phyloP scores from a whole-genome alignment of 2,797 vertebrate genomes.

The Betta splendens region DNA sequence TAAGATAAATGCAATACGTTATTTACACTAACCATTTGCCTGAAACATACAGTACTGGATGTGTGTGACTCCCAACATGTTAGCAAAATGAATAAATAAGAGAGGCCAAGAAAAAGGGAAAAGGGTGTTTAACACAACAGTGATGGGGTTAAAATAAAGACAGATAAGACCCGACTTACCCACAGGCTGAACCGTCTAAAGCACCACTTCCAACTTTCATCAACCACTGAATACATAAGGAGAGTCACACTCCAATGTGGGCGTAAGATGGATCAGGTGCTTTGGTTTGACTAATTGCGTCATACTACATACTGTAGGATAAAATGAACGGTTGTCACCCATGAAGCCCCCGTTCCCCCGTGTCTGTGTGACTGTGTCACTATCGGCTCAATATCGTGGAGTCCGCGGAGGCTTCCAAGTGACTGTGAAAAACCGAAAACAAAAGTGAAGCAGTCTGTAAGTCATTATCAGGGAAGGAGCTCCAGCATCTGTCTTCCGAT shows the following conservation, averaged over 20 bases:
- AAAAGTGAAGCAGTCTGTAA: constrained; percentile 52
- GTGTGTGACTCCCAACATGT: no score
- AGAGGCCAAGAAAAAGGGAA: background rate
- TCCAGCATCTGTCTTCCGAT: constrained; percentile 64
- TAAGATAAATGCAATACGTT: no score
- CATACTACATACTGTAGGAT: constrained; percentile 3
- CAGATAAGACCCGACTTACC: background rate
- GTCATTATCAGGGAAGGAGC: constrained; percentile 60
- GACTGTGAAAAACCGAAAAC: constrained; percentile 61
- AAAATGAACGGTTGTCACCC: constrained; percentile 17
- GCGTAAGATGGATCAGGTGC: constrained; percentile 19
- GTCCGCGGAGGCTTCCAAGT: constrained; percentile 53
- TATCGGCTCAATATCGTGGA: constrained; percentile 48
- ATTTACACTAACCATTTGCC: no score
- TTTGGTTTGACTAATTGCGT: constrained; percentile 3
- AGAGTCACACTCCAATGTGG: constrained; percentile 7
- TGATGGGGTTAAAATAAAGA: background rate
- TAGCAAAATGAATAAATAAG: no score
- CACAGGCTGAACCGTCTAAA: constrained; percentile 3
- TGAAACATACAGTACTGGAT: no score
- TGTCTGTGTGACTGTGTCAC: constrained; percentile 35
- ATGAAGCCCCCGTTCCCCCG: constrained; percentile 25
- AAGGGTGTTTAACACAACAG: background rate
- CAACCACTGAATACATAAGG: constrained; percentile 13
- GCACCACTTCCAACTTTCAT: constrained; percentile 22